Evolutionary conservation across 2,797 vertebrate genomes (phyloP).

Genomic region (Parauchenoglanis ngamensis): DNA sequence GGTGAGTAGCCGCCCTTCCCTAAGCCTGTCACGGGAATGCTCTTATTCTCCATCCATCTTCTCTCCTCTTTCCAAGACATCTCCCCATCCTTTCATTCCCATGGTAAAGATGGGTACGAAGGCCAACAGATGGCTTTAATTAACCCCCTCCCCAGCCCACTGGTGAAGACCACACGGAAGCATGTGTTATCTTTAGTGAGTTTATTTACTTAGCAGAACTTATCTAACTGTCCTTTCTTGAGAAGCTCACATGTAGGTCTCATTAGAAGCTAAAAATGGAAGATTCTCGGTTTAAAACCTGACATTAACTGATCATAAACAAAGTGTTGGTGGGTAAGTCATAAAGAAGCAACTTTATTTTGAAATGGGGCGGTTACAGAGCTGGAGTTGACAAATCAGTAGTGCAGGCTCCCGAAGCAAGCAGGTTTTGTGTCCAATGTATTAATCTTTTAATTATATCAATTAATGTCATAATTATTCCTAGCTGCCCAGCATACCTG

Average conservation of each 20-base stretch:
- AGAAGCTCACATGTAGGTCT: slow-evolving; percentile 45
- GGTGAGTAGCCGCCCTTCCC: slow-evolving; percentile 77
- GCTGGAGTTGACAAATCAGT: neutral
- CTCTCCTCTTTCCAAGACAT: slow-evolving; percentile 55
- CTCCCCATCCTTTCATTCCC: slow-evolving; percentile 62
- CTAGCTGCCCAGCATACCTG: neutral
- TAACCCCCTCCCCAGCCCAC: slow-evolving; percentile 44
- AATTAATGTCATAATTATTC: neutral
- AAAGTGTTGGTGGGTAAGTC: slow-evolving; percentile 11
- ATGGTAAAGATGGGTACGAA: slow-evolving; percentile 58
- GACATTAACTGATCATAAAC: slow-evolving; percentile 12
- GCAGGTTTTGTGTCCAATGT: neutral
- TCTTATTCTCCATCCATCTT: slow-evolving; percentile 65
- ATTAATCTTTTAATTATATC: neutral
- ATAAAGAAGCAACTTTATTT: neutral
- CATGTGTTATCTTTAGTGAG: slow-evolving; percentile 61
- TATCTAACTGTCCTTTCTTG: slow-evolving; percentile 61
- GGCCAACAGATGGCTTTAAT: slow-evolving; percentile 62
- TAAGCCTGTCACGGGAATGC: slow-evolving; percentile 61
- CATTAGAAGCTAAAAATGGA: slow-evolving; percentile 17
- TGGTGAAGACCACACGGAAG: slow-evolving; percentile 72
- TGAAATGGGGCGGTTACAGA: neutral
- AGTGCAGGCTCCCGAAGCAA: neutral
- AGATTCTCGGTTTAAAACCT: neutral
- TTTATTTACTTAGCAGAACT: slow-evolving; percentile 73